These are phyloP conservation scores for Pantherophis guttatus DNA, from an alignment of 2,113 vertebrate genomes.

Conservation along the genomic window DNA sequence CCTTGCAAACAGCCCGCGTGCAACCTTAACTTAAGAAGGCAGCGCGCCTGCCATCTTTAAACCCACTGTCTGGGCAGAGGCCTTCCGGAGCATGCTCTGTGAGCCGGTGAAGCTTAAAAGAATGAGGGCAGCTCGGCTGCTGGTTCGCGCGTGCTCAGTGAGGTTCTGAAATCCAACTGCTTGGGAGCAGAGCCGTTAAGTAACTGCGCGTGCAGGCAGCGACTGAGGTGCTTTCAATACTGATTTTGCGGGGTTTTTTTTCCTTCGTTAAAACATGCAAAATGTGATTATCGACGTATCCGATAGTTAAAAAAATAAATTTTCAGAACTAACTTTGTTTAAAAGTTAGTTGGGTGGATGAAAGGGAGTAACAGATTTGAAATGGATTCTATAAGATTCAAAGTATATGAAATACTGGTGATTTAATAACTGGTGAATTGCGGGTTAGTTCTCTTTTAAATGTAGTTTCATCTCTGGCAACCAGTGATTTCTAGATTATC, in stretches of 20 bases:
- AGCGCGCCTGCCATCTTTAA: background rate
- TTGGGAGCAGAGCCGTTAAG: too few species aligned
- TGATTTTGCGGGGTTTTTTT: background rate
- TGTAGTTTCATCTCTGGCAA: background rate
- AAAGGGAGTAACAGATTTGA: background rate
- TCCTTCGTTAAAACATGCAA: background rate
- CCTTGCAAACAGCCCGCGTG: background rate
- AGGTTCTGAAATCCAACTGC: background rate
- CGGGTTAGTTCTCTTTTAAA: background rate
- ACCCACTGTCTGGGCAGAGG: background rate
- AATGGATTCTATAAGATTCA: background rate
- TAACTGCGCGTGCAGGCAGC: background rate
- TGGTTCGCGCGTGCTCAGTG: background rate
- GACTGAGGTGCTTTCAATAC: background rate
- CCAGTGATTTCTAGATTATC: background rate
- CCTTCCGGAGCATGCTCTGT: background rate
- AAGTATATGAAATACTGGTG: background rate
- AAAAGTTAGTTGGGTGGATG: background rate
- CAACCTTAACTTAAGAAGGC: background rate
- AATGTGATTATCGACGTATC: background rate
- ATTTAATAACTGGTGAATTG: background rate
- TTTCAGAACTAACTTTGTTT: background rate
- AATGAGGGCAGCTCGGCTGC: background rate
- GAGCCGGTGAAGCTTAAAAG: background rate
- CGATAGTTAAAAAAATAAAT: background rate